Evolutionary conservation across 2,888 invertebrate species (phyloP), one percentile per base, ranked within the genome.

Genomic region (Machimus rusticus): DNA sequence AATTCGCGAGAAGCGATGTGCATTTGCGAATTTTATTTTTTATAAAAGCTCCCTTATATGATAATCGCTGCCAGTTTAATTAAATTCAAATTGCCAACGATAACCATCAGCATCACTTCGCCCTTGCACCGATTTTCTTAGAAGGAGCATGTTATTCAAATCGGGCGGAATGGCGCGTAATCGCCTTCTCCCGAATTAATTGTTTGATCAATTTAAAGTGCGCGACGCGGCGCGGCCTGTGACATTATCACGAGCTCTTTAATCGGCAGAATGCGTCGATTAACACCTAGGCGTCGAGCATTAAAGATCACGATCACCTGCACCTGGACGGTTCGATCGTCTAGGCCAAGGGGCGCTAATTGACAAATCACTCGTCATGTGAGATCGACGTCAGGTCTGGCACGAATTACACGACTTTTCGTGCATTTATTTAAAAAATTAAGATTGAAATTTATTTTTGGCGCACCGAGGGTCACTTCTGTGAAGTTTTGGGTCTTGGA

Each of bases 311-410:
- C 55, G 46, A 79, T 79, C 55, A 79, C 79, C 51, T 79, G 51
- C 79, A 79, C 31, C 51, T 79, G 34, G 19, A 9, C 66, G 28
- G 2, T 4, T 6, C 14, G 79, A 28, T 39, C 51, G 79, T 79
- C 79, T 46, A 46, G 51, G 46, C 43, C 51, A 31, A 28, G 16
- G n/a, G 51, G 79, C 51, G 79, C 79, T 79, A 79, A 79, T 79
- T 79, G 79, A 46, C 46, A 31, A 79, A 79, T 79, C 43, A 79
- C 28, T 79, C 51, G n/a, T 79, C 79, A 79, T 79, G 79, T 79
- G 79, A 79, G 51, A 46, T 46, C 28, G 79, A 79, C 79, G 79
- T 79, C 79, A 79, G 28, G 79, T 51, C 79, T 51, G 51, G 51
- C 51, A 51, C 39, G 51, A 31, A 79, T 79, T 79, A 51, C 28